Evolutionary conservation across 2,888 invertebrate species (phyloP), one percentile per base, ranked within the genome.

Genomic region (Stenurella melanura): DNA sequence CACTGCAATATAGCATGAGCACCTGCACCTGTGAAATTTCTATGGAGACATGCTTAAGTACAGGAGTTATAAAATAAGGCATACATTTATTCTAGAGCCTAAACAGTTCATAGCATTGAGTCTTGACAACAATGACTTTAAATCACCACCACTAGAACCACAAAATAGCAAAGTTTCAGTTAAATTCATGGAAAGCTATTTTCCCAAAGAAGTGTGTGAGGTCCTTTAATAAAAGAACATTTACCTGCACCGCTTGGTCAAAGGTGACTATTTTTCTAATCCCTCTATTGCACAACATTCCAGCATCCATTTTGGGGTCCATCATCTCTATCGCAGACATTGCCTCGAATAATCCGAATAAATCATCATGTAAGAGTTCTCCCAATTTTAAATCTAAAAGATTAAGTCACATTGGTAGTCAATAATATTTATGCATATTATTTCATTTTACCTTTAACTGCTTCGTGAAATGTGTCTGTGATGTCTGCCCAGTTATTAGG

Each of bases 241-340:
- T 80, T 88, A 96, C 96, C 87, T 94, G 93, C 38, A 97, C 93
- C 70, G 97, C 96, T 87, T 97, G 96, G 82, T 96, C 94, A 87
- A 98, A 96, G 75, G 95, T 96, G 60, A 96, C 92, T 7, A 96
- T 95, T 86, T 96, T 95, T 75, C 96, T 94, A 85, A 93, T 94
- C 15, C 95, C 95, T 81, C 97, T 92, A 88, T 98, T 98, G 88
- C 97, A 98, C 80, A 96, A 91, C 97, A 99, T 98, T 7, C 99
- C 99, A 0, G 98, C 98, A 91, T 99, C 99, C 99, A 99, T 99
- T 92, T 99, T 99, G 0, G 99, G 98, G 89, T 99, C 99, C 99
- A 99, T 99, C 96, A 99, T 98, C 90, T 99, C 99, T 85, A 99
- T 99, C 0, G 99, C 99, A 0, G 98, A 98, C 99, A 99, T 99